These are phyloP conservation scores for Epirrhoe tristata DNA, from an alignment of 2,888 invertebrate genomes.

Conservation along the genomic window DNA sequence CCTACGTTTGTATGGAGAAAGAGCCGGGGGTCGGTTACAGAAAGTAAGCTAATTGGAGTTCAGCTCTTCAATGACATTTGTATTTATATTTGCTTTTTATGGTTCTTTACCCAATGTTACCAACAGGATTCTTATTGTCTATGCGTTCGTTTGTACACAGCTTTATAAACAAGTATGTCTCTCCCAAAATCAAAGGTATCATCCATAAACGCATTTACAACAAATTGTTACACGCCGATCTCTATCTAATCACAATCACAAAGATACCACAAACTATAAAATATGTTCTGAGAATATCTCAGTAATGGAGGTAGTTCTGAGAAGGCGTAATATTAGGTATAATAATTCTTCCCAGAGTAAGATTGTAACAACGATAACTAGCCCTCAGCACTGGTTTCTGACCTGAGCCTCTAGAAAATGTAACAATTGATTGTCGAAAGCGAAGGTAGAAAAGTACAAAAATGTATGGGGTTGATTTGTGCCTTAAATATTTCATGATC, in stretches of 20 bases:
- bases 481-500: too few relatives aligned
- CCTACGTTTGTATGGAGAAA: too few relatives aligned
- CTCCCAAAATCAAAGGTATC: slow-evolving; percentile 5
- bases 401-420: neutral
- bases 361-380: slow-evolving; percentile 48
- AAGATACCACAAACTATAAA: slow-evolving; percentile 42
- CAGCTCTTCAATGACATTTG: too few relatives aligned
- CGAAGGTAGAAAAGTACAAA: too few relatives aligned
- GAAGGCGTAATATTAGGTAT: slow-evolving; percentile 57
- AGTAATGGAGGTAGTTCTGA: slow-evolving; percentile 45
- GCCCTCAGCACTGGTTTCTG: slow-evolving; percentile 5
- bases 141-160: neutral
- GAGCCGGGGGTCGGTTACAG: too few relatives aligned
- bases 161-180: neutral
- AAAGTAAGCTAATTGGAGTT: too few relatives aligned
- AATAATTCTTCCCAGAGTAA: slow-evolving; percentile 54
- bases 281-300: slow-evolving; percentile 46
- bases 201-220: slow-evolving; percentile 19
- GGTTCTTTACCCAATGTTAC: too few relatives aligned
- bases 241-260: slow-evolving; percentile 46
- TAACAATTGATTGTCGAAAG: neutral
- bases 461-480: too few relatives aligned
- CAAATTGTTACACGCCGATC: slow-evolving; percentile 34
- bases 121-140: too few relatives aligned
- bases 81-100: too few relatives aligned